Evolutionary conservation across 2,888 invertebrate genomes (phyloP).

Genomic region (Epinotia bilunana): DNA sequence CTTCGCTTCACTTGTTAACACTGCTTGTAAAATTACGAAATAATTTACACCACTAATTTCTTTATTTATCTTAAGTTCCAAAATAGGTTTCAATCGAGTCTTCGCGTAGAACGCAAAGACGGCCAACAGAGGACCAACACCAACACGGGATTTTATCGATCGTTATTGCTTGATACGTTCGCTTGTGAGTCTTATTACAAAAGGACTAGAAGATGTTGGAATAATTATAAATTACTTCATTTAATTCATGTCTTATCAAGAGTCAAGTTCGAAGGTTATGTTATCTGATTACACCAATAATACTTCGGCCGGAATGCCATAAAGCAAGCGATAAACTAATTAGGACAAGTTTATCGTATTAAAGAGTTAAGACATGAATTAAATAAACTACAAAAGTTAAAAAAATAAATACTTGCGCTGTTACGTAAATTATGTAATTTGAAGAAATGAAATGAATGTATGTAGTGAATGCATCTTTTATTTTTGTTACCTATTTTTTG

Average conservation of each 20-base stretch:
- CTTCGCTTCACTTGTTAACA: conserved; percentile 36
- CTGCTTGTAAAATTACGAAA: conserved; percentile 40
- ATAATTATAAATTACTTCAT: conserved; percentile 33
- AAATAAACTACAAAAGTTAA: conserved; percentile 21
- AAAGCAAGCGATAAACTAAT: conserved; percentile 8
- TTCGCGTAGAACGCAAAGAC: conserved; percentile 1
- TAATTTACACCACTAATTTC: conserved; percentile 34
- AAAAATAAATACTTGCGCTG: conserved; percentile 37
- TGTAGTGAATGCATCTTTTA: conserved; percentile 35
- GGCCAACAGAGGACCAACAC: background rate
- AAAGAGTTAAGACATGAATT: conserved; percentile 6
- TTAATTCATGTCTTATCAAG: conserved; percentile 39
- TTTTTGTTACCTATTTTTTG: conserved; percentile 30
- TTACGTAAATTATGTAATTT: conserved; percentile 38
- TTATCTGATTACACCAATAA: conserved; percentile 41
- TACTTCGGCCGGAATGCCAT: conserved; percentile 17
- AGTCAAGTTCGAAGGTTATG: conserved; percentile 43
- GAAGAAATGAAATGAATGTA: conserved; percentile 37
- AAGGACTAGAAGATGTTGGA: conserved; percentile 36
- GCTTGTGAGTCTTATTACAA: conserved; percentile 26
- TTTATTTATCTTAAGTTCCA: conserved; percentile 10
- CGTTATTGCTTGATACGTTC: conserved; percentile 40
- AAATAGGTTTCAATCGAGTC: background rate
- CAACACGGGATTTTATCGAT: conserved; percentile 27
- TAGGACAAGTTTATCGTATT: background rate